phyloP scores from a whole-genome alignment of 1,140 invertebrate genomes.

The Rhizoglyphus robini region DNA sequence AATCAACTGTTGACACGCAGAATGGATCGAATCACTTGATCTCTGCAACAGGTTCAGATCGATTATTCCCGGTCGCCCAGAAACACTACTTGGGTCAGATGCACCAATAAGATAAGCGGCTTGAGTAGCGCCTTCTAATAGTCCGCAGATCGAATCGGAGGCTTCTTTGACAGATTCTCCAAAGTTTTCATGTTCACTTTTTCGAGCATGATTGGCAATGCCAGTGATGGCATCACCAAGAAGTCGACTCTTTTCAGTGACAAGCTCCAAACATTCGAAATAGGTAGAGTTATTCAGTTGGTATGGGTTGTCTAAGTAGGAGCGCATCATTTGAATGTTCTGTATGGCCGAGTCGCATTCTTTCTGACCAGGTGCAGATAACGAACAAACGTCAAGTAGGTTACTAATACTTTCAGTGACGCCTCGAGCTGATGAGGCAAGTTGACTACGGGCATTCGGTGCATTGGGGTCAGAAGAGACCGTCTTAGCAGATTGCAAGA shows the following conservation, averaged over 20 bases:
- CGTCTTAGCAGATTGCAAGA: slow-evolving; percentile 71
- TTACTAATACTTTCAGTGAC: slow-evolving; percentile 88
- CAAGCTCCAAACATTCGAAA: slow-evolving; percentile 82
- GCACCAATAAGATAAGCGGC: slow-evolving; percentile 86
- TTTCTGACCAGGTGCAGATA: slow-evolving; percentile 71
- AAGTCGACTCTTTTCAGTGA: slow-evolving; percentile 68
- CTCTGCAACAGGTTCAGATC: slow-evolving; percentile 77
- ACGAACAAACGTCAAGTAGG: slow-evolving; percentile 66
- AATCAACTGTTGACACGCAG: slow-evolving; percentile 64
- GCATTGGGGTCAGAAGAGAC: slow-evolving; percentile 73
- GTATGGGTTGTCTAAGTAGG: slow-evolving; percentile 65
- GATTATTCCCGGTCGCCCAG: slow-evolving; percentile 75
- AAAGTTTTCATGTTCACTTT: slow-evolving; percentile 71
- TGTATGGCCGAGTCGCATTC: slow-evolving; percentile 93
- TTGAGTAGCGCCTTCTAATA: slow-evolving; percentile 78
- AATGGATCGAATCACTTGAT: slow-evolving; percentile 72
- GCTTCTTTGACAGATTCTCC: slow-evolving; percentile 68
- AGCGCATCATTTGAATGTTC: slow-evolving; percentile 61
- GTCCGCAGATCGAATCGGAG: slow-evolving; percentile 69
- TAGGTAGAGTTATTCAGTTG: slow-evolving; percentile 77
- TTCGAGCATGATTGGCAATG: slow-evolving; percentile 79
- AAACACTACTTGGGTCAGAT: slow-evolving; percentile 73
- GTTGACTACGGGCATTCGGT: slow-evolving; percentile 75
- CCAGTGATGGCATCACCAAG: slow-evolving; percentile 78
- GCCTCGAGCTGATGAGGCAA: slow-evolving; percentile 65